Conservation (phyloP, 2,113 vertebrate genomes). For the Pholis gunnellus region DNA sequence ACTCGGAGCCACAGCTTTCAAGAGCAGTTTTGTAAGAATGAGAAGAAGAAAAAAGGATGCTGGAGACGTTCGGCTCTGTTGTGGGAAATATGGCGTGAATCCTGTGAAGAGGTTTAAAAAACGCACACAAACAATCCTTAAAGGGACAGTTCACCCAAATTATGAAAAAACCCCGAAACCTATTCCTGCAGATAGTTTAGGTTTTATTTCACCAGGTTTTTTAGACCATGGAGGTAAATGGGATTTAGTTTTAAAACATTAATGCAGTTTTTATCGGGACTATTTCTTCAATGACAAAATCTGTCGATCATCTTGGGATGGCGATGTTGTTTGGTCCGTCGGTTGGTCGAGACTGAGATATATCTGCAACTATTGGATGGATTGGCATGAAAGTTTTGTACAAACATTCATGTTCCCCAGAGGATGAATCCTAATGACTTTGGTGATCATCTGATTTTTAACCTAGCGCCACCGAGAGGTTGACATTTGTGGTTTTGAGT, state of each 20-base stretch:
- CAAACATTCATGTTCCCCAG: neutral
- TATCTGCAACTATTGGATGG: neutral
- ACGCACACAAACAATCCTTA: neutral
- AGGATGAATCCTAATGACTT: neutral
- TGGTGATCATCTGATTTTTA: neutral
- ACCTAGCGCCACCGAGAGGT: neutral
- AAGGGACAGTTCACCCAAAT: neutral
- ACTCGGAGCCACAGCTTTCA: neutral
- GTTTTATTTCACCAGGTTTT: neutral
- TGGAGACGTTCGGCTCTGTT: neutral
- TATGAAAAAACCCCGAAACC: no score
- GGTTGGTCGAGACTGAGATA: no score
- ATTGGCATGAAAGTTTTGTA: neutral
- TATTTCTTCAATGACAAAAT: no score
- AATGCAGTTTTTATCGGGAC: no score
- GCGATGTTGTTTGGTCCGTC: no score
- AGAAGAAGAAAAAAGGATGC: neutral
- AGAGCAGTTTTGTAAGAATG: neutral
- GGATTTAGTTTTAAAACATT: neutral
- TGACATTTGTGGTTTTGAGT: neutral
- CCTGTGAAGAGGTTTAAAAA: conserved; percentile 31
- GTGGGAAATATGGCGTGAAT: neutral
- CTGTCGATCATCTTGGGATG: no score
- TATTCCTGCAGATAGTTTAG: neutral
- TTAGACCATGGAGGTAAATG: neutral